phyloP scores from a whole-genome alignment of 1,140 invertebrate genomes.

The Adelges cooleyi region DNA sequence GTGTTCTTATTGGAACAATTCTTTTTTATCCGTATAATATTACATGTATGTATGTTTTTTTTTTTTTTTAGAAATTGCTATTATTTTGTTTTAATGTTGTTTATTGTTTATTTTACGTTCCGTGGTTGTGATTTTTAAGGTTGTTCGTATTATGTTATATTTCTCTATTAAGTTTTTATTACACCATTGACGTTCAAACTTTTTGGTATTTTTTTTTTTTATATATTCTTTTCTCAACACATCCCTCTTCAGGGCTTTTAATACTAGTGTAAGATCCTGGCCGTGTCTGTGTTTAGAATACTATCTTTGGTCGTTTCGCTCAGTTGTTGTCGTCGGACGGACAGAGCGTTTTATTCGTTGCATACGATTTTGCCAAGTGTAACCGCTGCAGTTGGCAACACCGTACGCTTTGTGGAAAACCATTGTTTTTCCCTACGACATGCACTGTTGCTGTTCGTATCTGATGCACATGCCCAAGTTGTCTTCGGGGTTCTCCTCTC shows the following conservation, averaged over 20 bases:
- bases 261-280: too few species aligned
- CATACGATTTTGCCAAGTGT: background rate
- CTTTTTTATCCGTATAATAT: too few species aligned
- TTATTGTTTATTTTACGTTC: constrained; percentile 5
- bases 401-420: too few species aligned
- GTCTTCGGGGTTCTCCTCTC: constrained; percentile 57
- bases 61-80: background rate
- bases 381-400: background rate
- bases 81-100: background rate
- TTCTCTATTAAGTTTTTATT: constrained; percentile 28
- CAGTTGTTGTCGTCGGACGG: background rate
- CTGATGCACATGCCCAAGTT: constrained; percentile 65
- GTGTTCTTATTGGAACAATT: too few species aligned
- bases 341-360: background rate
- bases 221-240: too few species aligned
- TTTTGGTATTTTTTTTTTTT: background rate
- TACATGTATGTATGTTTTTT: background rate
- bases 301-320: background rate
- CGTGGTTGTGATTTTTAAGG: constrained; percentile 24
- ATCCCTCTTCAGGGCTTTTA: too few species aligned
- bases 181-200: constrained; percentile 20
- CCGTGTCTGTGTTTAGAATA: too few species aligned
- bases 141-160: constrained; percentile 25
- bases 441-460: constrained; percentile 59
- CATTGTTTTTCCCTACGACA: too few species aligned